These are phyloP conservation scores for Amblyornis subalaris DNA, from an alignment of 2,113 vertebrate species.

Conservation along the genomic window DNA sequence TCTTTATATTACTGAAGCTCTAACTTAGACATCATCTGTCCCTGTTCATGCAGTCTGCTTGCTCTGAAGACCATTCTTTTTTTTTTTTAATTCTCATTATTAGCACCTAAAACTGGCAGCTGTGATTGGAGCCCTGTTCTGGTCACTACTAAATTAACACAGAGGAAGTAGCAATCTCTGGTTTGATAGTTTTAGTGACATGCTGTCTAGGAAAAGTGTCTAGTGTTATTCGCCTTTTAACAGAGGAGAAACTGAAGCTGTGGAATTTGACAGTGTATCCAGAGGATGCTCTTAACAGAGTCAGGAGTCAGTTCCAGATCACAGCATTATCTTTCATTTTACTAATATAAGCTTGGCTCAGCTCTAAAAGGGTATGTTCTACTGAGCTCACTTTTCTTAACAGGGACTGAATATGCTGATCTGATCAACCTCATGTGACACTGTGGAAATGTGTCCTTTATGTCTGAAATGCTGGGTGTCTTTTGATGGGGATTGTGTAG, in stretches of 20 bases:
- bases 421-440: background rate
- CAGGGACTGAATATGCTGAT: background rate
- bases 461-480: background rate
- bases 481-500: background rate
- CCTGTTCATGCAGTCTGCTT: background rate
- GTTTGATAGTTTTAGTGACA: background rate
- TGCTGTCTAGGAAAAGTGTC: background rate
- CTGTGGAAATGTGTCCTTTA: background rate
- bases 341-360: background rate
- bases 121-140: background rate
- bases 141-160: background rate
- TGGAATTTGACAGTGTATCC: background rate
- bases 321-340: background rate
- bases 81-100: background rate
- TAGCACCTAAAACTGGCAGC: background rate
- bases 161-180: background rate
- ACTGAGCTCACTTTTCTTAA: background rate
- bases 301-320: background rate
- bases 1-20: background rate
- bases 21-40: background rate
- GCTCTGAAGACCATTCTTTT: background rate
- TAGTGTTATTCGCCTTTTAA: background rate
- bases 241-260: background rate
- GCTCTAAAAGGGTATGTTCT: background rate
- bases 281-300: background rate